phyloP scores from a whole-genome alignment of 1,140 invertebrate genomes.

The Drosophila mayri region DNA sequence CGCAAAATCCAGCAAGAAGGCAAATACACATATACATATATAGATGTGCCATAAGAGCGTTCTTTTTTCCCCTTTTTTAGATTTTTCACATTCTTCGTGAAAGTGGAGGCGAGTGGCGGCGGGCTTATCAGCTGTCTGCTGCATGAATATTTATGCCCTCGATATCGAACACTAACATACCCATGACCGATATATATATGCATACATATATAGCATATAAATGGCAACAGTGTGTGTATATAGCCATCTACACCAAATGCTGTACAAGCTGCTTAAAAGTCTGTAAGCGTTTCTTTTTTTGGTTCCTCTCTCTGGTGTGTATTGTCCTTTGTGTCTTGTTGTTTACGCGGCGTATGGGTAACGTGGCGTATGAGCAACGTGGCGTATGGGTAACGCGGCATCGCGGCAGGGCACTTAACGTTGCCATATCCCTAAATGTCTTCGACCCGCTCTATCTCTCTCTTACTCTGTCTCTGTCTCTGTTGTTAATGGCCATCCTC shows the following conservation, averaged over 20 bases:
- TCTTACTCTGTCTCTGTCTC: not conserved
- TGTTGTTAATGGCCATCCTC: slow-evolving; percentile 60
- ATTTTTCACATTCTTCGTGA: slow-evolving; percentile 43
- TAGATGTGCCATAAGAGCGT: slow-evolving; percentile 6
- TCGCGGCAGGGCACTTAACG: slow-evolving; percentile 43
- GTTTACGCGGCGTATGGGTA: slow-evolving; percentile 62
- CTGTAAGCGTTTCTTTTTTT: slow-evolving; percentile 35
- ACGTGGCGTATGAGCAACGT: slow-evolving; percentile 34
- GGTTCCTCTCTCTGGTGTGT: slow-evolving; percentile 3
- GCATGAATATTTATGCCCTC: slow-evolving; percentile 75
- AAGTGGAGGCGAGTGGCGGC: slow-evolving; percentile 14
- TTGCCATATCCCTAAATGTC: slow-evolving; percentile 9
- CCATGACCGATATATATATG: slow-evolving; percentile 22
- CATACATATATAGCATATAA: slow-evolving; percentile 1
- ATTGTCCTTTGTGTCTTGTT: slow-evolving; percentile 35
- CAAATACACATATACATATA: slow-evolving; percentile 15
- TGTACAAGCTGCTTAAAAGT: slow-evolving; percentile 70
- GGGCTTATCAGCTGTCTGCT: slow-evolving; percentile 76
- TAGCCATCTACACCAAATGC: slow-evolving; percentile 41
- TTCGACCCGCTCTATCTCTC: not conserved
- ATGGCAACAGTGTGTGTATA: slow-evolving; percentile 16
- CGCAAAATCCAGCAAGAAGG: slow-evolving; percentile 26
- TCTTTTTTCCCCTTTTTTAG: slow-evolving; percentile 33
- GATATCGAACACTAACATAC: slow-evolving; percentile 60
- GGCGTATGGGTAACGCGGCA: slow-evolving; percentile 51